phyloP scores from a whole-genome alignment of 2,797 vertebrate species.

The Pangasius macronema region DNA sequence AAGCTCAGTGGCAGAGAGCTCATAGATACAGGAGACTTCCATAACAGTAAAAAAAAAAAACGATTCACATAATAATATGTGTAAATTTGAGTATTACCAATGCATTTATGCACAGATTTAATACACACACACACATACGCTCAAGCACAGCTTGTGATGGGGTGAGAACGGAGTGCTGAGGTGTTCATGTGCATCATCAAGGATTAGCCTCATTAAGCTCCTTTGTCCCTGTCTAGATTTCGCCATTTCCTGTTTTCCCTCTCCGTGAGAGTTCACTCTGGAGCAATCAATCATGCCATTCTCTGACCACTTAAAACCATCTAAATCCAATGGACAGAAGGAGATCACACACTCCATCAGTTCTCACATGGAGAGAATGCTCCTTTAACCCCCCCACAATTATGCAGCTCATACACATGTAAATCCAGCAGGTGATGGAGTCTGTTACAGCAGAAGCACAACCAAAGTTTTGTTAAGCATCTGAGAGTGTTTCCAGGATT shows the following conservation, averaged over 20 bases:
- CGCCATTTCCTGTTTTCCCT: conserved; percentile 1
- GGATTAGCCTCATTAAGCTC: conserved; percentile 26
- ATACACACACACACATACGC: neutral
- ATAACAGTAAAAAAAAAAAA: neutral
- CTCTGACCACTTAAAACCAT: neutral
- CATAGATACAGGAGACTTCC: neutral
- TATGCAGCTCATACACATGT: neutral
- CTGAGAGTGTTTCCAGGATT: neutral
- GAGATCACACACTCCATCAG: neutral
- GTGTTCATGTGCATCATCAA: conserved; percentile 17
- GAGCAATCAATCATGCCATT: conserved; percentile 1
- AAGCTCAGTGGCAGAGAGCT: neutral
- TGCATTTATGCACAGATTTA: neutral
- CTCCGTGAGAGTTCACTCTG: neutral
- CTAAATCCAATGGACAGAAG: conserved; percentile 11
- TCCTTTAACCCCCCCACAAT: no score
- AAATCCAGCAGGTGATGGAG: neutral
- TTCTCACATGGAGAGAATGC: neutral
- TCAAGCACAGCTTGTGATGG: neutral
- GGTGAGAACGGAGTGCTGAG: neutral
- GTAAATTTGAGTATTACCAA: neutral
- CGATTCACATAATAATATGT: neutral
- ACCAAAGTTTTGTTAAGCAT: neutral
- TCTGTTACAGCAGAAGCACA: conserved; percentile 2
- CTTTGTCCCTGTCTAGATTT: neutral